A percentile compares a stretch with the other conserved stretches of the same genome.
Evolutionary conservation across 2,797 vertebrate species (phyloP).

Genomic region (Chromobotia macracanthus): DNA sequence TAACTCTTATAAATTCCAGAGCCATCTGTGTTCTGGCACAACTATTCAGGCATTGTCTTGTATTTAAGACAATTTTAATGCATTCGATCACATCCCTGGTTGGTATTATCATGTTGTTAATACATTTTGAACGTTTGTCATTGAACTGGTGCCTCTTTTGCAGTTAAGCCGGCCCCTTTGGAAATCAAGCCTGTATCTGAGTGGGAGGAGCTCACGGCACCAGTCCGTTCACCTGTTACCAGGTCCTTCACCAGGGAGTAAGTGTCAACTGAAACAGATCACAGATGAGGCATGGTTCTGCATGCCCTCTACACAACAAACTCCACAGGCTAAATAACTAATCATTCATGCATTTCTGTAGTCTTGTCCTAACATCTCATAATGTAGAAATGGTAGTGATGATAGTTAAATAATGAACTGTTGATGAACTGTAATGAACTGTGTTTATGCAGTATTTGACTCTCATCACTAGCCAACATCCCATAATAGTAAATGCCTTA

Average conservation of each 20-base stretch:
- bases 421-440: background rate
- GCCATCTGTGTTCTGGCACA: background rate
- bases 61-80: background rate
- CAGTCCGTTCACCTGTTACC: slow-evolving; percentile 95
- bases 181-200: slow-evolving; percentile 95
- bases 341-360: slow-evolving; percentile 73
- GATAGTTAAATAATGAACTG: background rate
- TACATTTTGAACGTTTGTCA: background rate
- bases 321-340: slow-evolving; percentile 66
- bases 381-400: slow-evolving; percentile 58
- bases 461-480: slow-evolving; percentile 15
- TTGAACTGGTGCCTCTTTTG: slow-evolving; percentile 50
- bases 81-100: background rate
- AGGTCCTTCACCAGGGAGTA: slow-evolving; percentile 96
- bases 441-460: background rate
- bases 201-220: slow-evolving; percentile 94
- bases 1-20: background rate
- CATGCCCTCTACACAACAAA: slow-evolving; percentile 49
- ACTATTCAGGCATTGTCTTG: background rate
- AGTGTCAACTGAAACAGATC: slow-evolving; percentile 72
- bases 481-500: background rate
- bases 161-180: slow-evolving; percentile 93
- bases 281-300: slow-evolving; percentile 34
- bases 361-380: slow-evolving; percentile 63
- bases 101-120: background rate